These are phyloP conservation scores for Drosophila quasianomalipes DNA, from an alignment of 2,888 invertebrate genomes.

Conservation along the genomic window DNA sequence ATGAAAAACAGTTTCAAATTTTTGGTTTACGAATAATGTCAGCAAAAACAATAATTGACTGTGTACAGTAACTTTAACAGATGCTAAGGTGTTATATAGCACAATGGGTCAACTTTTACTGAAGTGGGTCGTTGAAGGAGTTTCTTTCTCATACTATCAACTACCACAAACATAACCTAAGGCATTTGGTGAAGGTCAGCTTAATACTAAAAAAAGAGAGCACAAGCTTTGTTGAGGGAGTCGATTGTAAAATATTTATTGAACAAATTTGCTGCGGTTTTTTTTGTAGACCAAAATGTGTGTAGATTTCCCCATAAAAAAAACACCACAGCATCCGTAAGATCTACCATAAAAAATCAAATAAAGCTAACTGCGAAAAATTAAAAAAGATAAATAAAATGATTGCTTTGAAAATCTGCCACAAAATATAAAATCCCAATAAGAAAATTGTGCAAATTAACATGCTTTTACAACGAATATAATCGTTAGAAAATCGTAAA, in stretches of 20 bases:
- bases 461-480: background rate
- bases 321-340: background rate
- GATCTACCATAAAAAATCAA: background rate
- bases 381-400: background rate
- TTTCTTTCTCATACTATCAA: background rate
- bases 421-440: background rate
- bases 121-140: background rate
- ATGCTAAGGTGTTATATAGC: background rate
- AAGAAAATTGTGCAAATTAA: background rate
- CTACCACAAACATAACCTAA: background rate
- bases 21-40: too few relatives aligned
- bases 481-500: background rate
- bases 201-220: background rate
- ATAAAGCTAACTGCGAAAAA: background rate
- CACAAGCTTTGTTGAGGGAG: background rate
- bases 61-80: background rate
- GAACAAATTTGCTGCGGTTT: background rate
- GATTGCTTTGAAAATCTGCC: background rate
- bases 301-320: background rate
- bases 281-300: background rate
- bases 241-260: background rate
- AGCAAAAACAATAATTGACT: background rate
- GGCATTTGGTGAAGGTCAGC: background rate
- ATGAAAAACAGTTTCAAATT: background rate
- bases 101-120: background rate